Percentiles rank a stretch among this genome's conserved stretches.
These are phyloP conservation scores for Seladonia tumulorum DNA, from an alignment of 2,888 invertebrate genomes.

Conservation along the genomic window DNA sequence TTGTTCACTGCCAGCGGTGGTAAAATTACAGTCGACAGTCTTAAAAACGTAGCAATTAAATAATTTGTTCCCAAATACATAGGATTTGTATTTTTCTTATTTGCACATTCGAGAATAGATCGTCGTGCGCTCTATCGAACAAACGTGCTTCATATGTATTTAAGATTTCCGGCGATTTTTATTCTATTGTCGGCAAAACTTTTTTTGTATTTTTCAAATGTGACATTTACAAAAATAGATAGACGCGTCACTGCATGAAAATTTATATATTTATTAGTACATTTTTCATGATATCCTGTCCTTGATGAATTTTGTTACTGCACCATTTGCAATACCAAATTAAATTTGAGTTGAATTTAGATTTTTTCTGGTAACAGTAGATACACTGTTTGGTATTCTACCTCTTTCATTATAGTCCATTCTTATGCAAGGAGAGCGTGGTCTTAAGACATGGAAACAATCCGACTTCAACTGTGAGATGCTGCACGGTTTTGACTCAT, in stretches of 20 bases:
- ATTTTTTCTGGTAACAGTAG: conserved; percentile 28
- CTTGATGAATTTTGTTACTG: background rate
- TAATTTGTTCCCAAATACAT: conserved; percentile 83
- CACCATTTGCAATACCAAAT: conserved; percentile 11
- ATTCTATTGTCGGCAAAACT: conserved; percentile 21
- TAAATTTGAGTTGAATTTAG: conserved; percentile 27
- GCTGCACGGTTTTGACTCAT: conserved; percentile 34
- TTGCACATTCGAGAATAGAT: conserved; percentile 24
- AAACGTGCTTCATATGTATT: conserved; percentile 26
- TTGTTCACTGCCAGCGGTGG: conserved; percentile 91
- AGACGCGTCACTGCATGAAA: background rate
- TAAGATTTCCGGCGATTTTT: conserved; percentile 25
- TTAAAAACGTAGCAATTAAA: conserved; percentile 94
- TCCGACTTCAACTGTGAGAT: conserved; percentile 43
- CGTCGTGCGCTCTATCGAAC: background rate
- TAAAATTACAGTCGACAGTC: conserved; percentile 89
- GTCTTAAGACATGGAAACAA: conserved; percentile 55
- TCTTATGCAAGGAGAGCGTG: conserved; percentile 68
- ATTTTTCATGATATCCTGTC: conserved; percentile 5
- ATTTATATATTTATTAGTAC: conserved; percentile 19
- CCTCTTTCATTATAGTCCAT: conserved; percentile 43
- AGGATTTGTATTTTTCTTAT: conserved; percentile 43
- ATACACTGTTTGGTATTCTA: conserved; percentile 61
- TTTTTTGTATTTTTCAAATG: conserved; percentile 47
- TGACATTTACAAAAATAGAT: conserved; percentile 36